phyloP scores from a whole-genome alignment of 35 echinoderm and acorn worm genomes.

The Apostichopus japonicus region DNA sequence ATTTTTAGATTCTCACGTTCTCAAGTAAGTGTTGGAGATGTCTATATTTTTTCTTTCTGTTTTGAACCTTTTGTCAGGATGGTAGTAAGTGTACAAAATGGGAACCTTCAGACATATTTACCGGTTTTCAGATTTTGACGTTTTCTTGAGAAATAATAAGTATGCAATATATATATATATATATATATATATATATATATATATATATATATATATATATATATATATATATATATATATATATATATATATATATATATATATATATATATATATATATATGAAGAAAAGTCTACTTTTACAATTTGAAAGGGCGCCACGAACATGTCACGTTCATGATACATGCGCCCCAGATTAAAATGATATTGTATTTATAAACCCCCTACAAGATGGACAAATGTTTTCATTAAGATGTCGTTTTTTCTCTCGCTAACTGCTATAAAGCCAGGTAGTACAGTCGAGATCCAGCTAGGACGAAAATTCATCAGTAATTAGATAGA shows the following conservation, averaged over 20 bases:
- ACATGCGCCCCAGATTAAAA: too few species aligned
- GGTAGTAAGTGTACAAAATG: not conserved
- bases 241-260: not conserved
- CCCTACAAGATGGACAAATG: too few species aligned
- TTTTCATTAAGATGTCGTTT: too few species aligned
- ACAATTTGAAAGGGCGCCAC: too few species aligned
- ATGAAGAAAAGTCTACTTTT: not conserved
- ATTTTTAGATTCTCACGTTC: not conserved
- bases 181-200: not conserved
- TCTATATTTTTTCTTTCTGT: not conserved
- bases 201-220: not conserved
- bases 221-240: not conserved
- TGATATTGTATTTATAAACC: too few species aligned
- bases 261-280: not conserved
- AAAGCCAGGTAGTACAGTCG: too few species aligned
- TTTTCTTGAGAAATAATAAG: too few species aligned
- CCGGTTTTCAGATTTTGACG: not conserved
- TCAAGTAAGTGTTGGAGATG: not conserved
- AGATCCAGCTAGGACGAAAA: too few species aligned
- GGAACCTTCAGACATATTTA: not conserved
- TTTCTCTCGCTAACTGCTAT: too few species aligned
- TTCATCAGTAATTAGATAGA: too few species aligned
- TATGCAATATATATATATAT: not conserved
- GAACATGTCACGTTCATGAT: too few species aligned
- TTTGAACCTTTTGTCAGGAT: not conserved